Base-by-base conservation (phyloP, 1,140 invertebrate species). In the Anagrus nilaparvatae region DNA sequence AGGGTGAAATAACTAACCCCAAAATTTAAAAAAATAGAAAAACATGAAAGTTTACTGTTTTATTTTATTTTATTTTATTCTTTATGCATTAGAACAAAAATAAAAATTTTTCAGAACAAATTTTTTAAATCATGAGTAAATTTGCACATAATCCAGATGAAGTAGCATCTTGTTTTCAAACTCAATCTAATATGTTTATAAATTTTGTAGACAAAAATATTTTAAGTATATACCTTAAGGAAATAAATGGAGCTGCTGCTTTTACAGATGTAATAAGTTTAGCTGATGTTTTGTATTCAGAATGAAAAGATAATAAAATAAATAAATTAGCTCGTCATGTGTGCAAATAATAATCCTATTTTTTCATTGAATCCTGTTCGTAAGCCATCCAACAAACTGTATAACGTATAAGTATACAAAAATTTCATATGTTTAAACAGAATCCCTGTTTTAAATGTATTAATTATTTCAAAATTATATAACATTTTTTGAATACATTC, bases 151-250 rank as follows among this genome's bases (percentile, higher is more conserved):
- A 74, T 46, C 76, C 83, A 10, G 73, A 76, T 47, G 72, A 76
- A 42, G 63, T 84, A 35, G 70, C 78, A 7, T 72, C 76, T 37
- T 72, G 73, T 44, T 82, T 84, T 53, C 55, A 68, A 18, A 73
- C 73, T 5, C 75, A 80, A 42, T 74, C 81, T 0, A 68, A 52
- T 40, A 73, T 70, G 9, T 82, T 83, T 58, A 58, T 77, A 0
- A 70, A 73, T 36, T 83, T 84, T 52, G 59, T 86, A 6, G 74
- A 79, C 52, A 79, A 82, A 51, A 86, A 86, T 67, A 85, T 82
- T 60, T 54, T 82, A 19, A 73, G 75, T 29, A 82, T 82, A 48
- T 83, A 83, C 46, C 65, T 70, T 2, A 63, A 73, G 21, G 67
- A 80, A 53, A 66, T 70, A 4, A 58, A 69, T 20, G 51, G 59